Evolutionary conservation across 2,797 vertebrate genomes (phyloP), one percentile per base, ranked within the genome.

Genomic region (Paramormyrops hopkinsi): DNA sequence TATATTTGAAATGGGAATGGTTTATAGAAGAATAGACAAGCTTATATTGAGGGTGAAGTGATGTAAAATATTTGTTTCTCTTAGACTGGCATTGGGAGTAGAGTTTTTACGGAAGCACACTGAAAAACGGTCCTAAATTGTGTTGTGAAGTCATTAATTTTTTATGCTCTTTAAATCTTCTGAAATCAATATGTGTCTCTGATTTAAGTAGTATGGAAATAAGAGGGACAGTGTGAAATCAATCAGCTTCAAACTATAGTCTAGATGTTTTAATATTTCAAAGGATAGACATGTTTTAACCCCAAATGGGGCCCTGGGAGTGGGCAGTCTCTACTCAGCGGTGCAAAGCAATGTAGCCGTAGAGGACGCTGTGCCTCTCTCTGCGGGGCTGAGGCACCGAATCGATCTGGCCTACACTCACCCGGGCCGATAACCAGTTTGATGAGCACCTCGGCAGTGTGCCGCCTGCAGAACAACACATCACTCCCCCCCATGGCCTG

Each of bases 101-200:
- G 82, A 69, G 25, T 86, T 69, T 84, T 8, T 89, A 83, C n/a
- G n/a, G 48, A 46, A 83, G 44, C 46, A 54, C 53, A 44, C 46
- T 50, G 46, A 82, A 92, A 94, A 95, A 94, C 92, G 89, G 89
- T 95, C 93, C n/a, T 89, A 89, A 92, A 90, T 92, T 94, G 95
- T 90, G 92, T 94, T 94, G 94, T 95, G 93, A 93, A 93, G 95
- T 95, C 93, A 94, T 93, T 94, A 94, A 95, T 95, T 95, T 94
- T 96, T 95, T 93, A 89, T 73, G 46, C n/a, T 73, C 83, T 86
- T 33, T 86, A 44, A 86, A 50, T 89, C 62, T 29, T 69, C 59
- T 69, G 44, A 86, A 86, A 25, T 89, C 44, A 73, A 17, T 25
- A 54, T 93, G 84, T 90, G 92, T 92, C 50, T 84, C 50, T 84